phyloP scores from a whole-genome alignment of 1,140 invertebrate genomes.

The Protaetia brevitarsis region DNA sequence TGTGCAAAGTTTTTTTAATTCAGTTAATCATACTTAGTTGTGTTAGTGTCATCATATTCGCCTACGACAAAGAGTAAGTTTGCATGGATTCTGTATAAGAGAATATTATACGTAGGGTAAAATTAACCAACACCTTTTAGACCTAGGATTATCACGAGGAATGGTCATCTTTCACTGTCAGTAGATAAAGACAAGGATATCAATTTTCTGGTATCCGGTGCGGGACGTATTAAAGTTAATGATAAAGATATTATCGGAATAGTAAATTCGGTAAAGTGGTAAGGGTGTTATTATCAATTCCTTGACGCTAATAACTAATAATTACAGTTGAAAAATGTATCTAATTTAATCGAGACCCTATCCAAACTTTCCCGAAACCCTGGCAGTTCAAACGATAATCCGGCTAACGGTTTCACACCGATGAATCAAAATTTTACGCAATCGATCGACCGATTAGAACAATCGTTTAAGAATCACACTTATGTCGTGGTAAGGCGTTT shows the following conservation, averaged over 20 bases:
- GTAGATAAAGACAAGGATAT: constrained; percentile 63
- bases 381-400: constrained; percentile 8
- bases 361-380: neutral
- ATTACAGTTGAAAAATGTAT: constrained; percentile 5
- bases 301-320: too few relatives aligned
- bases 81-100: too few relatives aligned
- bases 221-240: constrained; percentile 60
- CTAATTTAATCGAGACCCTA: neutral
- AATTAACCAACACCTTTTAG: too few relatives aligned
- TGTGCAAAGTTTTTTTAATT: neutral
- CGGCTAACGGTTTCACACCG: constrained; percentile 20
- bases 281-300: neutral
- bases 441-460: too few relatives aligned
- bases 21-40: neutral
- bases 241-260: constrained; percentile 50
- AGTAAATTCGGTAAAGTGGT: constrained; percentile 41
- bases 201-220: constrained; percentile 58
- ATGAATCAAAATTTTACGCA: constrained; percentile 24
- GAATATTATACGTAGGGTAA: too few relatives aligned
- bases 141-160: constrained; percentile 59
- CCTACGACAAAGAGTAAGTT: neutral
- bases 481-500: too few relatives aligned
- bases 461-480: too few relatives aligned
- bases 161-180: constrained; percentile 64
- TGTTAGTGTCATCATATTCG: neutral